A percentile compares a stretch with the other conserved stretches of the same genome.
Conservation (phyloP, 1,140 invertebrate species). For the Carposina sasakii region DNA sequence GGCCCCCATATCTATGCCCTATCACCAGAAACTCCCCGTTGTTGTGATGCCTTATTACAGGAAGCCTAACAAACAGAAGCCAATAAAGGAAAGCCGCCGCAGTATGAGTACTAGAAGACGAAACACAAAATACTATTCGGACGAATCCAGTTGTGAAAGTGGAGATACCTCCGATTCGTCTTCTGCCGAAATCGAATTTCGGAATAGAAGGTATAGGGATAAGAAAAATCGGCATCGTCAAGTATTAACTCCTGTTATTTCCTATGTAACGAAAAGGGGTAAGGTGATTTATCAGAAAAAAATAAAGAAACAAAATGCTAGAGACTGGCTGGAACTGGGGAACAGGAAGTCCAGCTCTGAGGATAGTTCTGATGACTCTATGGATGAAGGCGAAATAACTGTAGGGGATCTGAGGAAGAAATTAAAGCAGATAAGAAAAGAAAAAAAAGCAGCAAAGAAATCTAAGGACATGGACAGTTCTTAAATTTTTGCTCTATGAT, state of each 20-base stretch:
- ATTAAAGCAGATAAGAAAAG: neutral
- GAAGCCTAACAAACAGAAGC: slow-evolving; percentile 25
- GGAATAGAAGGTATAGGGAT: too few relatives aligned
- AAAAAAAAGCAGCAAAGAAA: neutral
- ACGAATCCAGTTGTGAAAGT: neutral
- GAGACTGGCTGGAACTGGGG: slow-evolving; percentile 43
- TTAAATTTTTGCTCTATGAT: too few relatives aligned
- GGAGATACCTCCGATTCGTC: too few relatives aligned
- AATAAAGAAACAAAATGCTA: slow-evolving; percentile 45
- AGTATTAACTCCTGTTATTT: slow-evolving; percentile 35
- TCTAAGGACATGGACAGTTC: too few relatives aligned
- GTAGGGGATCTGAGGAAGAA: neutral
- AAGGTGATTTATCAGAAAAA: slow-evolving; percentile 56
- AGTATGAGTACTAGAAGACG: neutral
- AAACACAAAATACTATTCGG: neutral
- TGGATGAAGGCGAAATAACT: neutral
- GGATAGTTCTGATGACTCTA: neutral
- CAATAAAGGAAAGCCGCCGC: slow-evolving; percentile 16
- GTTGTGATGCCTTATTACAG: slow-evolving; percentile 45
- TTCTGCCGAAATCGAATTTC: neutral
- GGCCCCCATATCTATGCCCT: slow-evolving; percentile 7
- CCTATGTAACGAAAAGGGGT: slow-evolving; percentile 46
- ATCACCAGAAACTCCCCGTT: slow-evolving; percentile 34
- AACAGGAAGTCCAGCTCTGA: slow-evolving; percentile 11
- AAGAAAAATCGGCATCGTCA: slow-evolving; percentile 17